phyloP scores from a whole-genome alignment of 2,888 invertebrate species.

The Luffia ferchaultella region DNA sequence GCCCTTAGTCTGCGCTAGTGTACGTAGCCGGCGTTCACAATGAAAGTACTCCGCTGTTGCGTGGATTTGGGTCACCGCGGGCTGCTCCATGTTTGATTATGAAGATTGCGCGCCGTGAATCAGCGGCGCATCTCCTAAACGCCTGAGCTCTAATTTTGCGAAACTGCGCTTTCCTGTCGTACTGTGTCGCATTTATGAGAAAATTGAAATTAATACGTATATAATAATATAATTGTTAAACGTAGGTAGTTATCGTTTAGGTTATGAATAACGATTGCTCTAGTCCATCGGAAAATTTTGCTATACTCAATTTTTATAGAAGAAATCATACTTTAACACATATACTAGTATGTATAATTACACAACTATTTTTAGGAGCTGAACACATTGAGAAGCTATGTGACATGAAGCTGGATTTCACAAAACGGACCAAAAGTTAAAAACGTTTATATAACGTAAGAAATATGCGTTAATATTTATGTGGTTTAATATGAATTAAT shows the following conservation, averaged over 20 bases:
- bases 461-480: too few species aligned
- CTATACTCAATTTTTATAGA: not conserved
- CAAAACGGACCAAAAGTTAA: too few species aligned
- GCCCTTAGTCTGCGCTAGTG: conserved; percentile 1
- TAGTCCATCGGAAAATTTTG: not conserved
- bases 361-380: not conserved
- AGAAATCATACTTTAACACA: not conserved
- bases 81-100: conserved; percentile 56
- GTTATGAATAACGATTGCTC: not conserved
- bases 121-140: conserved; percentile 46
- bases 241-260: not conserved
- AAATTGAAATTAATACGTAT: not conserved
- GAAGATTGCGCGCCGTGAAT: conserved; percentile 62
- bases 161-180: conserved; percentile 7
- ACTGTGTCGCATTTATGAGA: conserved; percentile 6
- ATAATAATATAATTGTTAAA: not conserved
- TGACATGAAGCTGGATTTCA: too few species aligned
- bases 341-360: not conserved
- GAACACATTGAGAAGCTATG: too few species aligned
- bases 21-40: conserved; percentile 48
- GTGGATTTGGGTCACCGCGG: conserved; percentile 58
- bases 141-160: conserved; percentile 1
- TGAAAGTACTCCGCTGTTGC: conserved; percentile 62
- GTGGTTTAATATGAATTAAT: too few species aligned
- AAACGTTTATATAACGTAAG: too few species aligned